Base-by-base conservation (phyloP, 2,888 invertebrate species). In the Macrophya alboannulata region DNA sequence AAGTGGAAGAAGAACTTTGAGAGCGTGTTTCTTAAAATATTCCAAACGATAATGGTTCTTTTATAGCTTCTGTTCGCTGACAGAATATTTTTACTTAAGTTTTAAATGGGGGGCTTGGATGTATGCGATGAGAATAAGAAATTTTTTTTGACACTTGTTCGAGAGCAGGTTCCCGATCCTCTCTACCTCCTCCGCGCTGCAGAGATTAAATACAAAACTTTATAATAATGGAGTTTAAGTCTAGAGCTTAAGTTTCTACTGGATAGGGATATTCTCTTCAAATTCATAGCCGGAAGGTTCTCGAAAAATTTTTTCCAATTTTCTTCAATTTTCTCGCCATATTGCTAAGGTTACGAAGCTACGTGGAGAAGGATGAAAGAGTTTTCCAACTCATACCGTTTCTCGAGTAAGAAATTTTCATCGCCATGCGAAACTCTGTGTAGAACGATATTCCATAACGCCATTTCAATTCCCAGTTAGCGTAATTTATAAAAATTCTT, bases 51-150 rank as follows among this genome's bases (percentile, higher is more conserved):
- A 25, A 76, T 48, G 76, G 76, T 76, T 76, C 51, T 55, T 77
- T 77, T 77, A 77, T 77, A n/a, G 77, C 51, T 55, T 48, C 17
- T 77, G 31, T 77, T 77, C 77, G 77, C 31, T 51, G 77, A 77
- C 15, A 17, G 77, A 77, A 77, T 77, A 37, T 55, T 77, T 77
- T 31, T 40, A 25, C 37, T 31, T 55, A 77, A 5, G 8, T 25
- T 25, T 55, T 15, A 17, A 77, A 37, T 55, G 72, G 45, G 65
- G 17, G 15, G 17, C 4, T 74, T 74, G 21, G n/a, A 45, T 71
- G 9, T 31, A 31, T 15, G 25, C 68, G 31, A 37, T n/a, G 10
- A 9, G 72, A 74, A 74, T 74, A 45, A 43, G 5, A 31, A 74
- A 45, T 74, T 74, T n/a, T 74, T n/a, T n/a, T 12, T 5, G 9